Base-by-base conservation (phyloP, 92 coral and sea anemone genomes). In the Isaurus tuberculatus region DNA sequence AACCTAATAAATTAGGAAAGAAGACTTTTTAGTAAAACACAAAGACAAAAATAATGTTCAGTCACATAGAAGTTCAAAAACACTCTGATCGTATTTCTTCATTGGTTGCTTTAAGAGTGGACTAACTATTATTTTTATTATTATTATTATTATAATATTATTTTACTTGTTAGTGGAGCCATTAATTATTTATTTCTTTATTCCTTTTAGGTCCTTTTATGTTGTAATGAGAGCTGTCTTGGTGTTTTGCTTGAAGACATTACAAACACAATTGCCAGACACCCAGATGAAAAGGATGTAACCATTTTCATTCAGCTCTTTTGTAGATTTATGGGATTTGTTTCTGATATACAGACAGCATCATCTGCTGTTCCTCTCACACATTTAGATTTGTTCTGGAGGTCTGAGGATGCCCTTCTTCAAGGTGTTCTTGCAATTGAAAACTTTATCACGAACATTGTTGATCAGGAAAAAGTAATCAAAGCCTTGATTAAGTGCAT, bases 401-500 rank as follows among this genome's bases (percentile, higher is more conserved):
- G 82, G 36, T 8, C 20, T 22, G 69, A 58, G 5, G 20, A 28
- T 14, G 58, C 25, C 25, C 48, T 77, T 33, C 53, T 57, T 58
- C 69, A 77, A 32, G 68, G 82, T 16, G n/a, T 77, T 4, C 1
- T 32, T n/a, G 57, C 70, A 34, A 22, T 58, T 57, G 34, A 77
- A 29, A 61, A 34, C 26, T 43, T 2, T 23, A 26, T 77, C 9
- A 65, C 64, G 22, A 23, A 77, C n/a, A 31, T 14, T 3, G 11
- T 15, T 36, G 68, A 77, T 31, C 82, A 77, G 33, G 53, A 57
- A 70, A 26, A 28, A 22, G 36, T 58, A 23, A 11, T 34, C 34
- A 57, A 77, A 27, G 33, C 70, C 58, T 58, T 77, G 43, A 36
- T 77, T 8, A 58, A 57, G 53, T 77, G 82, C 32, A 70, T 77